These are phyloP conservation scores for Seriola dumerili DNA, from an alignment of 2,113 vertebrate species.

Conservation along the genomic window DNA sequence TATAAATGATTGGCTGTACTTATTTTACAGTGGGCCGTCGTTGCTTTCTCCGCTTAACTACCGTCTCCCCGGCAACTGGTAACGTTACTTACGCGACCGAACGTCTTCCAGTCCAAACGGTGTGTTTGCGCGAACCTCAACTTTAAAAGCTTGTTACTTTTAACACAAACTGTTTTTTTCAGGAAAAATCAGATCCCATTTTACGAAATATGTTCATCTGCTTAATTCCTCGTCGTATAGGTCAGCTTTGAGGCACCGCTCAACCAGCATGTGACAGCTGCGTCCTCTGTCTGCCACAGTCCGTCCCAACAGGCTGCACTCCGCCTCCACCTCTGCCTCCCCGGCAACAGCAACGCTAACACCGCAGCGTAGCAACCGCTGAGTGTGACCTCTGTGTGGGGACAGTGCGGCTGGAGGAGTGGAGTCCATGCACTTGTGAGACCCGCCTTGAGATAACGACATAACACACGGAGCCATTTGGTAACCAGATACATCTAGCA, in stretches of 20 bases:
- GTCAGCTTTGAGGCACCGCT: slow-evolving; percentile 2
- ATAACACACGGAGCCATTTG: not conserved
- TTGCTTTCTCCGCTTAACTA: slow-evolving; percentile 18
- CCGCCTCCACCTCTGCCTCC: slow-evolving; percentile 25
- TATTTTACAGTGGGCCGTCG: not conserved
- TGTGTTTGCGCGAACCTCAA: slow-evolving; percentile 1
- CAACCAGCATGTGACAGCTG: slow-evolving; percentile 66
- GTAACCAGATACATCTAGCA: not conserved
- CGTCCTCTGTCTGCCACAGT: slow-evolving; percentile 53
- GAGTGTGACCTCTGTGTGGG: not conserved
- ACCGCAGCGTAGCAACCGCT: slow-evolving; percentile 21
- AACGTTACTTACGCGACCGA: slow-evolving; percentile 27
- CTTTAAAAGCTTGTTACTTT: not conserved
- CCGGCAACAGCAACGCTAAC: slow-evolving; percentile 36
- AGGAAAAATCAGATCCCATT: not conserved
- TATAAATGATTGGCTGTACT: slow-evolving; percentile 11
- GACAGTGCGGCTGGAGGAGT: not conserved
- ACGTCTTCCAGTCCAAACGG: slow-evolving; percentile 19
- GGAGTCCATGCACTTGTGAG: not conserved
- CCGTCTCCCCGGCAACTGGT: slow-evolving; percentile 47
- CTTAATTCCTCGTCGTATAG: not conserved
- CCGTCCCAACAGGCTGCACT: slow-evolving; percentile 35
- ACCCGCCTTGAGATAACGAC: not conserved
- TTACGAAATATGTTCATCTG: not conserved
- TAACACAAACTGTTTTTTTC: not conserved